Base-by-base conservation (phyloP, 2,888 invertebrate species). In the Corythucha ciliata region DNA sequence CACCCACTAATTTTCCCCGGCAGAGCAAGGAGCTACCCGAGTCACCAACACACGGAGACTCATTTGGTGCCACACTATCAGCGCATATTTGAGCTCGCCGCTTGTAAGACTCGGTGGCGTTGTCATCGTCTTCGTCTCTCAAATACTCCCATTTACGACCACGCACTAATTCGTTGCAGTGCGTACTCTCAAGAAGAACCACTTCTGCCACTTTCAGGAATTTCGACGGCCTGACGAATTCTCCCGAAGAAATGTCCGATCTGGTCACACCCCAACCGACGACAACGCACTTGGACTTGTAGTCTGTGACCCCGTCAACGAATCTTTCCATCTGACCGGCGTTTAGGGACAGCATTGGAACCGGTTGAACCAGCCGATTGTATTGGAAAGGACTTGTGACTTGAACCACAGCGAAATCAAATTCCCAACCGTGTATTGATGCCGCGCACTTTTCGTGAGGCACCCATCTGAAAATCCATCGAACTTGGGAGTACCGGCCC, bases 401-500 rank as follows among this genome's bases (percentile, higher is more conserved):
- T 37, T 18, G 24, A 27, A 48, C 29, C 5, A 48, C 29, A 27
- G 48, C 48, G 16, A 39, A 14, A 24, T 48, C 48, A 21, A n/a
- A 48, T 3, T 39, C 10, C 48, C 48, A 48, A 6, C 48, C 48
- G 14, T 27, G 20, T 5, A 16, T n/a, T 4, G 29, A n/a, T 2
- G 48, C 14, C n/a, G 27, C 8, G 21, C 48, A 48, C 18, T 26
- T 27, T 7, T 26, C 29, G 21, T 48, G 48, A 21, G 18, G 27
- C 20, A n/a, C 32, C 39, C 48, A 39, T 3, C 21, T 20, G 21
- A 20, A 48, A 6, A 48, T 32, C 48, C 48, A 48, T 7, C 48
- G 21, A 18, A 47, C 40, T 32, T 48, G 48, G 22, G 20, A 48
- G 5, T 40, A 37, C 40, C 40, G 48, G 12, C 40, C 48, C n/a